These are phyloP conservation scores for Encarsia formosa DNA, from an alignment of 2,888 invertebrate species.

Conservation along the genomic window DNA sequence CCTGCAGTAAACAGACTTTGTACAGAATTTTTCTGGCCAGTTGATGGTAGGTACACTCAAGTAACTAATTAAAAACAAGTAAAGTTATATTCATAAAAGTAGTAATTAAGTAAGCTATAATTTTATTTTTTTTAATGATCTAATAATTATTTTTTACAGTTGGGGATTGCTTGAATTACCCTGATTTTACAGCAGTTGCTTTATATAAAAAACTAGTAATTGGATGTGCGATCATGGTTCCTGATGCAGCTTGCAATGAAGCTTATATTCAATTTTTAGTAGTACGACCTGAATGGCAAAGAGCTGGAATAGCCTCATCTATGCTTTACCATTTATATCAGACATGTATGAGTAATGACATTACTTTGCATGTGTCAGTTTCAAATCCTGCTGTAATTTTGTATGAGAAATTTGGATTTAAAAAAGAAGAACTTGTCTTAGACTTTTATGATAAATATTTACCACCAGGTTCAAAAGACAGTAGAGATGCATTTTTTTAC, in stretches of 20 bases:
- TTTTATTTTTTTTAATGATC: neutral
- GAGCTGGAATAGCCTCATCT: slow-evolving; percentile 76
- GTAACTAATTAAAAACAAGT: neutral
- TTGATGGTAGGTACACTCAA: slow-evolving; percentile 69
- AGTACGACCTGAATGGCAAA: slow-evolving; percentile 82
- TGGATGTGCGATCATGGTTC: slow-evolving; percentile 88
- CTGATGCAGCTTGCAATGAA: slow-evolving; percentile 75
- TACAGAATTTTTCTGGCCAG: slow-evolving; percentile 85
- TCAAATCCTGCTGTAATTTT: slow-evolving; percentile 83
- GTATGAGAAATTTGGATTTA: slow-evolving; percentile 94
- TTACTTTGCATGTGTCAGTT: slow-evolving; percentile 86
- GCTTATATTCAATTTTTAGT: slow-evolving; percentile 89
- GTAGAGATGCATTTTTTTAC: slow-evolving; percentile 82
- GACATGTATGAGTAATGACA: slow-evolving; percentile 86
- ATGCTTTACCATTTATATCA: slow-evolving; percentile 89
- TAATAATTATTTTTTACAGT: slow-evolving; percentile 56
- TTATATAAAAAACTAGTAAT: slow-evolving; percentile 76
- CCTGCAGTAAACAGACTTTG: slow-evolving; percentile 81
- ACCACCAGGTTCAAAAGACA: slow-evolving; percentile 74
- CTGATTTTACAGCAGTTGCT: slow-evolving; percentile 88
- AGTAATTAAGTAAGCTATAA: no score
- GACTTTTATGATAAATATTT: slow-evolving; percentile 92
- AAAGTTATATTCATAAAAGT: no score
- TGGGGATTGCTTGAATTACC: slow-evolving; percentile 83
- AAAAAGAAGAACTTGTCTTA: slow-evolving; percentile 79